Evolutionary conservation across 35 echinoderm and acorn worm species (phyloP), one percentile per base, ranked within the genome.

Genomic region (Antedon bifida): DNA sequence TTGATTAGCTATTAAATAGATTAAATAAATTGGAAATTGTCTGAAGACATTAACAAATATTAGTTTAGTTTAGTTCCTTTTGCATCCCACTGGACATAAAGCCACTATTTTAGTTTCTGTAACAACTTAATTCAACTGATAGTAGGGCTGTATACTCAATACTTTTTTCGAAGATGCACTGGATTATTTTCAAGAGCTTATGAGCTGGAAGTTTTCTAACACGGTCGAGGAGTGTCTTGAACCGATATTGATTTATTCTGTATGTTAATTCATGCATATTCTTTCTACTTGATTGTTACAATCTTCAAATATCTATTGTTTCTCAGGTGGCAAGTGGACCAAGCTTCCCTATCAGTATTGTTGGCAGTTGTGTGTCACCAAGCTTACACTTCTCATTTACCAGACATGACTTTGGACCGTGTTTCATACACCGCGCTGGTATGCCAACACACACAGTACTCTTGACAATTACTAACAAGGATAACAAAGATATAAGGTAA

Each of bases 371-470:
- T 5, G 90, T 99, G 29, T 88, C 90, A 30, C 95, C 91, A 0
- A 91, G 95, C 0, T 82, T 99, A 0, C 91, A 99, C 64, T 99
- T 99, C 84, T 99, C 95, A 74, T 99, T 99, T 56, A 83, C 74
- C 75, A 87, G 88, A 51, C 89, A 90, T 84, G 88, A 99, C 95
- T 99, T 99, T 90, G 95, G 95, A 8, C 95, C 95, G 0, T 93
- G 95, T 55, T 92, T 99, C 91, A 99, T 99, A 42, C 95, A 99
- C 76, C 84, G 95, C 13, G 95, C 91, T 78, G 95, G 95, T 34
- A 99, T 99, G 95, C 95, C 95, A 11, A 82, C 88, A 8, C 88
- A 88, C 46, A 80, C 88, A 5, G 81, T 55, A 16, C 30, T 86
- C 0, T 88, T 99, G 33, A 97, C 87, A 21, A 34, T 99, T 16